Base-by-base conservation (phyloP, 1,140 invertebrate species). In the Argopecten irradians region DNA sequence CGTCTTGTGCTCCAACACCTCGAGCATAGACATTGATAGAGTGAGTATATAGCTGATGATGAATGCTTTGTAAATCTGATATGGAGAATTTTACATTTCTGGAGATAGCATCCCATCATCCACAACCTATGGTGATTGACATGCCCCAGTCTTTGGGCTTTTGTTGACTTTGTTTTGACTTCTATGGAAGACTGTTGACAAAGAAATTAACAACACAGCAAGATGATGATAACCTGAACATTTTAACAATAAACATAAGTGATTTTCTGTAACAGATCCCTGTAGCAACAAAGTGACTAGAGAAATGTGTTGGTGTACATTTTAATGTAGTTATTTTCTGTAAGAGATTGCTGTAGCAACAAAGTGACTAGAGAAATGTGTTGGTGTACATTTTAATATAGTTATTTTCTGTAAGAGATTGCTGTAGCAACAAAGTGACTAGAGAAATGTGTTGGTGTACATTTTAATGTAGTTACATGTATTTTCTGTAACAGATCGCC, bases 331-430 rank as follows among this genome's bases (percentile, higher is more conserved):
- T 89, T 46, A 43, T 33, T 19, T 71, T 36, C 85, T 85, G 32
- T 90, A 87, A n/a, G 88, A 95, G 95, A 94, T 95, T 89, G 93
- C 94, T 0, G 89, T 91, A 86, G 92, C 92, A 22, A 94, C 95
- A 34, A 91, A 88, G 0, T 84, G 94, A 92, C 92, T 91, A 55
- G 92, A 92, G 22, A 92, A 92, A 88, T 92, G 95, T 32, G 92
- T 95, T 41, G 95, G 95, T 13, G 94, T 92, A 14, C 95, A 96
- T 90, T 96, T 96, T 91, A 95, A 95, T 91, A 93, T 94, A 34
- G 95, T 95, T 11, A 93, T 95, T 0, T 93, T 94, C 88, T 89
- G 94, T 41, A 95, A 95, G 93, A 93, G 90, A 91, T 89, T 95
- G 13, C 90, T 95, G 82, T 95, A 95, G 88, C 92, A 16, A 94